Base-by-base conservation (phyloP, 2,888 invertebrate species). In the Mystacides longicornis region DNA sequence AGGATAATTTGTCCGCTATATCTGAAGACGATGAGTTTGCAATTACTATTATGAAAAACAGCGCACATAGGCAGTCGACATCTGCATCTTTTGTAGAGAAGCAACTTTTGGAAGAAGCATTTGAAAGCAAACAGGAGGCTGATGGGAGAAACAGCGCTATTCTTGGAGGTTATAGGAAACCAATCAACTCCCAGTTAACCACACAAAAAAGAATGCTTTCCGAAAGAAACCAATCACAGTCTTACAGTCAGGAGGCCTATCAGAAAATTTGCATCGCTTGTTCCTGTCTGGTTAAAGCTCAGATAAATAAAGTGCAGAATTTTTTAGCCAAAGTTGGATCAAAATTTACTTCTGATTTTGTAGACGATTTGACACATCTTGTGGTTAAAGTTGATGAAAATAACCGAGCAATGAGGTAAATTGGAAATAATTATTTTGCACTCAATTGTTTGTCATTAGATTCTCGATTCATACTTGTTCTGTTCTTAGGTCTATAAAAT, bases 401-500 rank as follows among this genome's bases (percentile, higher is more conserved):
- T 52, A 72, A 71, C 31, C 70, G 65, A 59, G 69, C 74, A 7
- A 71, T 74, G 63, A 71, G 77, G 76, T 76, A 65, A 51, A 52
- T 20, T 21, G 9, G 48, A 7, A 4, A 48, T 27, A 50, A 48
- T 11, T 7, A 7, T 27, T 27, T 27, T 27, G 27, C 27, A 27
- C 27, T 27, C 11, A 27, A 5, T 27, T 27, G 27, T 27, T 27
- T 27, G 27, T 27, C 11, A 27, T 27, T 5, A 27, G 27, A 7
- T 27, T 27, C 5, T 27, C 5, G 11, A 5, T n/a, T n/a, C n/a
- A n/a, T n/a, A n/a, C n/a, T n/a, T n/a, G n/a, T n/a, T n/a, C n/a
- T n/a, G n/a, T n/a, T 51, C 43, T 4, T 31, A 77, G 77, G 59
- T 71, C 77, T n/a, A 71, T 80, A 14, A 82, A 82, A 63, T 81